phyloP scores from a whole-genome alignment of 1,140 invertebrate species.

The Drosophila dunni region DNA sequence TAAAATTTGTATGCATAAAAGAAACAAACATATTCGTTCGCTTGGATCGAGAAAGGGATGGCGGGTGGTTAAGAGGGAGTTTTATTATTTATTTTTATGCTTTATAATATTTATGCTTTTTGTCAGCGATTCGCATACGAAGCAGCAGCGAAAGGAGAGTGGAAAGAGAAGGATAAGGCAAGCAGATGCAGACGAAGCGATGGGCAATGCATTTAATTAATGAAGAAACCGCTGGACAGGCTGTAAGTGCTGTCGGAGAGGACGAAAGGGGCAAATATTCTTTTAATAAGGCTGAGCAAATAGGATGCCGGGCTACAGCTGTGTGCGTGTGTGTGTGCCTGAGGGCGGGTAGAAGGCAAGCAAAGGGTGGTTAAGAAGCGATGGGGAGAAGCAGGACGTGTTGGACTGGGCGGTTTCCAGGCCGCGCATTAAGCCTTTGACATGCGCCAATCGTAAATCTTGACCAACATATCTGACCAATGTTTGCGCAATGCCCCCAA shows the following conservation, averaged over 20 bases:
- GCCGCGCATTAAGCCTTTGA: constrained; percentile 79
- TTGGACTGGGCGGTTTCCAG: not conserved
- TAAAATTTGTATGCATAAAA: constrained; percentile 69
- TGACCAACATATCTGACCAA: constrained; percentile 82
- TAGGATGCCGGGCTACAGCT: constrained; percentile 51
- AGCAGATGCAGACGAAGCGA: constrained; percentile 20
- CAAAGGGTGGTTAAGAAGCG: too few species aligned
- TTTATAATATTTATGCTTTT: constrained; percentile 81
- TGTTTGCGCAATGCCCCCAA: constrained; percentile 63
- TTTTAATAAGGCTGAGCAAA: constrained; percentile 76
- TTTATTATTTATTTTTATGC: constrained; percentile 80
- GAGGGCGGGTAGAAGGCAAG: not conserved
- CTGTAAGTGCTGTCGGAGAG: constrained; percentile 7
- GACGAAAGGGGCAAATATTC: not conserved
- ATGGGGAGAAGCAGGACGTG: not conserved
- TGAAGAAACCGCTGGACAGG: constrained; percentile 66
- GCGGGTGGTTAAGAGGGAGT: not conserved
- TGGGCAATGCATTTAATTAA: constrained; percentile 76
- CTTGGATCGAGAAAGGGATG: constrained; percentile 6
- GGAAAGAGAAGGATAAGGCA: not conserved
- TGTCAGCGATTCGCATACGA: constrained; percentile 70
- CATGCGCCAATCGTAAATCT: constrained; percentile 84
- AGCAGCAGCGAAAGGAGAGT: constrained; percentile 33
- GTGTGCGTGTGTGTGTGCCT: constrained; percentile 1
- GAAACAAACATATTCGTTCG: constrained; percentile 34